phyloP scores from a whole-genome alignment of 2,888 invertebrate genomes.

The Drosophila prostipennis region DNA sequence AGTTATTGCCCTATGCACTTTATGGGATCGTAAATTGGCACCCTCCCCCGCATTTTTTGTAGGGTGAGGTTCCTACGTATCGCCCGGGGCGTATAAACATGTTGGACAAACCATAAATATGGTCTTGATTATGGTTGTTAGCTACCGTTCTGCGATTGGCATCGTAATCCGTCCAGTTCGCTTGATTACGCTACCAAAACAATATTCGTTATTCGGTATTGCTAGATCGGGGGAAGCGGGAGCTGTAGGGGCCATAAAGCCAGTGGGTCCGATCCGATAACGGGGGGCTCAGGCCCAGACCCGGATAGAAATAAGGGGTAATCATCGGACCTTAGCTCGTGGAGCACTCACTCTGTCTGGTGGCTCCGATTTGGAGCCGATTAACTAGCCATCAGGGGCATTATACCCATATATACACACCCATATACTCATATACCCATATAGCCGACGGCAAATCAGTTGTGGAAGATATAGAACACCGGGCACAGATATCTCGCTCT shows the following conservation, averaged over 20 bases:
- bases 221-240: background rate
- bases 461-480: slow-evolving; percentile 12
- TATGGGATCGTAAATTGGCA: slow-evolving; percentile 32
- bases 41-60: background rate
- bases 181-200: slow-evolving; percentile 40
- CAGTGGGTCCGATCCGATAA: slow-evolving; percentile 8
- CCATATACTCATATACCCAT: too few species aligned
- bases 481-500: slow-evolving; percentile 4
- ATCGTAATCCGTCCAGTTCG: slow-evolving; percentile 71
- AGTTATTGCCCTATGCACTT: slow-evolving; percentile 36
- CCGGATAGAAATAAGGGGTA: background rate
- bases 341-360: slow-evolving; percentile 12
- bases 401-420: too few species aligned
- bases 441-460: slow-evolving; percentile 29
- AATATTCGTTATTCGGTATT: slow-evolving; percentile 8
- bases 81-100: slow-evolving; percentile 44
- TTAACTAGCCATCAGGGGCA: slow-evolving; percentile 5
- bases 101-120: slow-evolving; percentile 64
- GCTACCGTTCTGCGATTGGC: slow-evolving; percentile 71
- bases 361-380: slow-evolving; percentile 3
- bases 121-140: slow-evolving; percentile 70
- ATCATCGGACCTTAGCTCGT: background rate
- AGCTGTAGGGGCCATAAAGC: background rate
- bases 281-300: background rate
- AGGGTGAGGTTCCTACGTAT: slow-evolving; percentile 1